phyloP scores from a whole-genome alignment of 2,888 invertebrate species.

The Zele albiditarsus region DNA sequence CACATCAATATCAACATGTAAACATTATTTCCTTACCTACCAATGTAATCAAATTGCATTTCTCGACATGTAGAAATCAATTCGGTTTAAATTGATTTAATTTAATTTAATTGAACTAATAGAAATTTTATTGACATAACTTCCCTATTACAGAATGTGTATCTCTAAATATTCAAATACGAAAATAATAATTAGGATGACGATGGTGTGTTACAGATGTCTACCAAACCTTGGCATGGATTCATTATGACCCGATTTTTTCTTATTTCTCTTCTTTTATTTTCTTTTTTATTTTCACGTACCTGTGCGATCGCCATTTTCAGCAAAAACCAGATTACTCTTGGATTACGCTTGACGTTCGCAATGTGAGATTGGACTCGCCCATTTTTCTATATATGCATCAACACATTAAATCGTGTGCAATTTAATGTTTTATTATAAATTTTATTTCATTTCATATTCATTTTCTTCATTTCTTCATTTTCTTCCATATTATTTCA shows the following conservation, averaged over 20 bases:
- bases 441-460: background rate
- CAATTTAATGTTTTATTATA: background rate
- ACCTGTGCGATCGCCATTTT: slow-evolving; percentile 21
- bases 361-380: slow-evolving; percentile 2
- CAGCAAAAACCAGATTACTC: slow-evolving; percentile 7
- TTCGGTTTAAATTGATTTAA: background rate
- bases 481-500: background rate
- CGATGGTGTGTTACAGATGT: slow-evolving; percentile 1
- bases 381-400: slow-evolving; percentile 9
- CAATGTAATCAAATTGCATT: background rate
- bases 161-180: slow-evolving; percentile 8
- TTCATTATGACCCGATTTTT: slow-evolving; percentile 19
- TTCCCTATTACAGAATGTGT: background rate
- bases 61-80: background rate
- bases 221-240: slow-evolving; percentile 31
- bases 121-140: background rate
- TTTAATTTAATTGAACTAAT: background rate
- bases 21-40: background rate
- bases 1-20: slow-evolving; percentile 13
- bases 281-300: background rate
- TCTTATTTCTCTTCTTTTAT: background rate
- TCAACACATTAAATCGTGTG: background rate
- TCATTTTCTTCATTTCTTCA: background rate
- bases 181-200: slow-evolving; percentile 7
- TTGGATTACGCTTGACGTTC: slow-evolving; percentile 5